Conservation (phyloP, 2,888 invertebrate species). For the Rutpela maculata region DNA sequence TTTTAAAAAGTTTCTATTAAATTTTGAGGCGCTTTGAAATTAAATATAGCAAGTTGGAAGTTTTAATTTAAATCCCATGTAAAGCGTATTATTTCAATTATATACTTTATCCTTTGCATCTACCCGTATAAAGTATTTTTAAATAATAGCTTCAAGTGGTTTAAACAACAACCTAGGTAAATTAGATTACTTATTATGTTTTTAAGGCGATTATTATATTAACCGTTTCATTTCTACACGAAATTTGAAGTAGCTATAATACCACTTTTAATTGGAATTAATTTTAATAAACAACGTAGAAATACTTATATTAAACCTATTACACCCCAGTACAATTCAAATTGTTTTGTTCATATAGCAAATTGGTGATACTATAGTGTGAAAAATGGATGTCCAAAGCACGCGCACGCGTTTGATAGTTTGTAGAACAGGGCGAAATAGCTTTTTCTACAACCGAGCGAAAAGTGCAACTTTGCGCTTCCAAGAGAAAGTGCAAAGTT, state of each 20-base stretch:
- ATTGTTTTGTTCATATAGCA: no score
- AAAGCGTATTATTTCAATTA: constrained; percentile 41
- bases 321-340: neutral
- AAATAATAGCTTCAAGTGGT: constrained; percentile 2
- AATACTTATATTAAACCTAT: neutral
- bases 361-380: no score
- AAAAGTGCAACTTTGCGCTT: no score
- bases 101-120: constrained; percentile 25
- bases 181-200: constrained; percentile 32
- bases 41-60: constrained; percentile 29
- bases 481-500: no score
- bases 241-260: neutral
- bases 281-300: neutral
- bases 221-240: neutral
- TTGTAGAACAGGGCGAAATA: no score
- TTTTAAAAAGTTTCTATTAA: constrained; percentile 35
- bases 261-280: neutral
- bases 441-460: no score
- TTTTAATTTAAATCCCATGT: constrained; percentile 32
- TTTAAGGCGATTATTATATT: constrained; percentile 35
- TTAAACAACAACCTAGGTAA: constrained; percentile 24
- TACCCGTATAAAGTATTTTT: constrained; percentile 12
- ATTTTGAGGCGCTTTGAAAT: constrained; percentile 25
- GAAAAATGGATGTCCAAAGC: no score
- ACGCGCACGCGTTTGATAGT: no score